These are phyloP conservation scores for Philaenus spumarius DNA, from an alignment of 1,140 invertebrate species.

Conservation along the genomic window DNA sequence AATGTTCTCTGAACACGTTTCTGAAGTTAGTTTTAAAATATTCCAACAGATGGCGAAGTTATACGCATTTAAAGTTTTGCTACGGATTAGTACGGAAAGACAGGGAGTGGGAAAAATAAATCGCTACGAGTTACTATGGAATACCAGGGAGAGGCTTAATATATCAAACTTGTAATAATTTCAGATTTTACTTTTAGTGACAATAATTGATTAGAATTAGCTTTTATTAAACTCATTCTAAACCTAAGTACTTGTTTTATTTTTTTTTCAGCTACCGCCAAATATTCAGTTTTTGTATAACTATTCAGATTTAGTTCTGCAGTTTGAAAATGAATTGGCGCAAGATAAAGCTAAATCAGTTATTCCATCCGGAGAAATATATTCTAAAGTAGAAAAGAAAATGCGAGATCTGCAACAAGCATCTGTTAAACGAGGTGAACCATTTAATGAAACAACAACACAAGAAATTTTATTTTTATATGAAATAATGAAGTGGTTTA, in stretches of 20 bases:
- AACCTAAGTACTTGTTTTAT: neutral
- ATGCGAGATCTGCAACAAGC: slow-evolving; percentile 52
- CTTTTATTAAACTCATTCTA: neutral
- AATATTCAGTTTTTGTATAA: neutral
- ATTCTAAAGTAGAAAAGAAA: slow-evolving; percentile 51
- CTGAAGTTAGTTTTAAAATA: too few relatives aligned
- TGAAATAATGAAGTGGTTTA: slow-evolving; percentile 85
- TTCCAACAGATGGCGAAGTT: too few relatives aligned
- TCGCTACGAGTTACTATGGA: too few relatives aligned
- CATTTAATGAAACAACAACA: slow-evolving; percentile 44
- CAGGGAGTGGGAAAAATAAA: too few relatives aligned
- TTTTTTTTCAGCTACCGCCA: slow-evolving; percentile 1
- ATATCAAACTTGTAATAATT: too few relatives aligned
- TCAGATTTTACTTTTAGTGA: neutral
- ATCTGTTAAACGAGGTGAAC: slow-evolving; percentile 30
- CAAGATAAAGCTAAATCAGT: neutral
- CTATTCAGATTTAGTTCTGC: neutral
- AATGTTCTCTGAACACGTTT: too few relatives aligned
- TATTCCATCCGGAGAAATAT: slow-evolving; percentile 53
- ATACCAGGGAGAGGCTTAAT: too few relatives aligned
- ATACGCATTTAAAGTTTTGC: too few relatives aligned
- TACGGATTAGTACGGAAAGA: too few relatives aligned
- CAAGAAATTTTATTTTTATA: slow-evolving; percentile 64
- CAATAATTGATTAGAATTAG: neutral
- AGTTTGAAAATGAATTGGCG: slow-evolving; percentile 11